Base-by-base conservation (phyloP, 2,113 vertebrate genomes). In the Psittacula cyanocephala region DNA sequence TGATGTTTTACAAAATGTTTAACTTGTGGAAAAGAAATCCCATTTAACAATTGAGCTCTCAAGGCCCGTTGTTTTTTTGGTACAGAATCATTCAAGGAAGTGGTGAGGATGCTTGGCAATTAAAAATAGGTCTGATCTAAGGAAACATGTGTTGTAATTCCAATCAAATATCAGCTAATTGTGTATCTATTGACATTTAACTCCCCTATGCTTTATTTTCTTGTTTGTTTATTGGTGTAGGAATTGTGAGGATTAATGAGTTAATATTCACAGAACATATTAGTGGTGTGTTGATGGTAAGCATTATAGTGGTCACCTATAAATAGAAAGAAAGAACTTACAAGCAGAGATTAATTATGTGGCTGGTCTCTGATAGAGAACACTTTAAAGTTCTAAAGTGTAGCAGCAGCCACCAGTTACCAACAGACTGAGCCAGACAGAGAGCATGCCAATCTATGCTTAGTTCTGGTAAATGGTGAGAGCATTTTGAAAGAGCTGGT, bases 351-450 rank as follows among this genome's bases (percentile, higher is more conserved):
- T 71, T 2, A 85, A 46, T 65, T 64, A 49, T 11, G 11, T 87
- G 24, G 5, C 39, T 69, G 41, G 5, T 79, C 37, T 89, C 53
- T 82, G 49, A 41, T 19, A 10, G 33, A 72, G 53, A 87, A 27
- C 5, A 37, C 23, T 55, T 77, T n/a, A 60, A 70, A 67, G 47
- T 67, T 67, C 16, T 47, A 22, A 46, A 53, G 24, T 12, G 35
- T 52, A 79, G 27, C 3, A 2, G 28, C 16, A 46, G 44, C 19
- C 69, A 79, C 29, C 23, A 62, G 62, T 91, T 55, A 60, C 52
- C n/a, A 64, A 72, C 5, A 8, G 0, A 0, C 37, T 55, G n/a
- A 82, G 43, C 13, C 67, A 81, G 31, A 33, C 0, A 35, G 25
- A 70, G 28, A 81, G 20, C 9, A 3, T 43, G 39, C 20, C 2